Conservation (phyloP, 2,888 invertebrate species). For the Mesochorus sp. region DNA sequence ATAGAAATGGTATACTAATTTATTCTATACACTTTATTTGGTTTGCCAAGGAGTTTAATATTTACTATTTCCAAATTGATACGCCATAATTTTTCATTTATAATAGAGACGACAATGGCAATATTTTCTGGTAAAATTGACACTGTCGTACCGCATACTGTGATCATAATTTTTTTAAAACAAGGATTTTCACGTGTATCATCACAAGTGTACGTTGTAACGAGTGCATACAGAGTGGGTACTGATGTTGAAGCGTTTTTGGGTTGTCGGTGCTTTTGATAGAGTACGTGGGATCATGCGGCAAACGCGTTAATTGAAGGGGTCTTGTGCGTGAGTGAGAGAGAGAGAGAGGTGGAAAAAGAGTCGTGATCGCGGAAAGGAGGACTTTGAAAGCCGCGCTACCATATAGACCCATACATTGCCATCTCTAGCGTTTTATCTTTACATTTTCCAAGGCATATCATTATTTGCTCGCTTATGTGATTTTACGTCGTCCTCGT, state of each 20-base stretch:
- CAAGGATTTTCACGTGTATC: background rate
- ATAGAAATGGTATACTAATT: too few relatives aligned
- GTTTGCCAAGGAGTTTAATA: too few relatives aligned
- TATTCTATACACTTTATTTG: too few relatives aligned
- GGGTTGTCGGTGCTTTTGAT: constrained; percentile 71
- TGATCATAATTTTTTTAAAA: background rate
- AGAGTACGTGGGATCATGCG: constrained; percentile 63
- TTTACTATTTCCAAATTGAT: too few relatives aligned
- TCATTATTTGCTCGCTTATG: constrained; percentile 52
- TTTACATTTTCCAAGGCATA: constrained; percentile 69
- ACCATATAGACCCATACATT: constrained; percentile 16
- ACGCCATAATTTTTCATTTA: too few relatives aligned
- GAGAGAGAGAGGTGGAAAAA: constrained; percentile 32
- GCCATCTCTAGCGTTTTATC: constrained; percentile 14
- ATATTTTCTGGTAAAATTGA: too few relatives aligned
- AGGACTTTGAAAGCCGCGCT: constrained; percentile 69
- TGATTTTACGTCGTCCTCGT: background rate
- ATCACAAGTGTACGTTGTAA: too few relatives aligned
- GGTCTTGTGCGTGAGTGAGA: constrained; percentile 44
- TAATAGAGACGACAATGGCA: too few relatives aligned
- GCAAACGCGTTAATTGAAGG: constrained; percentile 77
- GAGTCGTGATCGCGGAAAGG: constrained; percentile 70
- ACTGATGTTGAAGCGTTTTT: constrained; percentile 57
- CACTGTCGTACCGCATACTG: background rate
- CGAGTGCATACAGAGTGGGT: too few relatives aligned